phyloP scores from a whole-genome alignment of 2,113 vertebrate genomes.

The Anoplopoma fimbria region DNA sequence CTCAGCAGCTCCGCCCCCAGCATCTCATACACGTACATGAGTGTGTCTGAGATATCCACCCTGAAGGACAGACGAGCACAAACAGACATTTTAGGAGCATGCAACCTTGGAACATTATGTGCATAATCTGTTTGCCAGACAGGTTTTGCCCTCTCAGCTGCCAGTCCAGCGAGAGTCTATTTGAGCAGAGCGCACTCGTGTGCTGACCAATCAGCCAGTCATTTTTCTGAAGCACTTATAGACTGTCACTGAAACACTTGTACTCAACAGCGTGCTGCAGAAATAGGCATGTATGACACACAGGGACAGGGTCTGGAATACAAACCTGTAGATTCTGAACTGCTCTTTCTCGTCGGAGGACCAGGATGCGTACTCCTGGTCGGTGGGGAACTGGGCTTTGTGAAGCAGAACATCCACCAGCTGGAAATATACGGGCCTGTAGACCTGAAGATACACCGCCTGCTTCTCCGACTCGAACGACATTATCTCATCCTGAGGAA shows the following conservation, averaged over 20 bases:
- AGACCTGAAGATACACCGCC: constrained; percentile 96
- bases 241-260: constrained; percentile 14
- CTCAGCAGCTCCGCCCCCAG: constrained; percentile 97
- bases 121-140: constrained; percentile 30
- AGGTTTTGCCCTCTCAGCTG: constrained; percentile 40
- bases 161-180: constrained; percentile 41
- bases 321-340: constrained; percentile 98
- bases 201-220: constrained; percentile 60
- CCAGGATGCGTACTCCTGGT: constrained; percentile 96
- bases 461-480: constrained; percentile 96
- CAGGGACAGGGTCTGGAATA: background rate
- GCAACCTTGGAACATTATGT: background rate
- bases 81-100: constrained; percentile 27
- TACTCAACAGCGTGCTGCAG: constrained; percentile 8
- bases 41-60: constrained; percentile 98
- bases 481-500: constrained; percentile 94
- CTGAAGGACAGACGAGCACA: constrained; percentile 78
- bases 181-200: constrained; percentile 50
- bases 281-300: background rate
- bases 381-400: constrained; percentile 97
- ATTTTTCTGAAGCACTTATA: constrained; percentile 38
- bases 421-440: constrained; percentile 98
- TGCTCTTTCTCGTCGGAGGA: constrained; percentile 98
- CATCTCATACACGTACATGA: constrained; percentile 99
- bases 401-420: constrained; percentile 97